Percentiles rank a stretch among this genome's conserved stretches.
Evolutionary conservation across 2,797 vertebrate species (phyloP).

Genomic region (Novumbra hubbsi): DNA sequence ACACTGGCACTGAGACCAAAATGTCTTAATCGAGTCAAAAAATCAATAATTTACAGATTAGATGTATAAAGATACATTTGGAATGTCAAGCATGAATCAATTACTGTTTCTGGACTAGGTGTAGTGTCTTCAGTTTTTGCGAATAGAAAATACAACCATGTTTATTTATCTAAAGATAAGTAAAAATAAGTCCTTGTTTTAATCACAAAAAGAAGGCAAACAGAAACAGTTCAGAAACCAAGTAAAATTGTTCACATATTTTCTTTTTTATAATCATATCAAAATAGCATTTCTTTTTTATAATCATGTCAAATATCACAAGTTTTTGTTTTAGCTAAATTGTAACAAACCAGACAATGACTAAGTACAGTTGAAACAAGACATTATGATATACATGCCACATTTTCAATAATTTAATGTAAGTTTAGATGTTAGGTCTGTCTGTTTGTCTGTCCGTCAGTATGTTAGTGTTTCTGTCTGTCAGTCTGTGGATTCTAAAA

Average conservation of each 20-base stretch:
- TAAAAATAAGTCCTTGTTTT: neutral
- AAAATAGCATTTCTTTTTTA: slow-evolving; percentile 70
- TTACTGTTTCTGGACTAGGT: neutral
- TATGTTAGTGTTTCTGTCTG: too few species aligned
- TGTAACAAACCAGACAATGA: slow-evolving; percentile 47
- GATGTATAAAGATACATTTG: neutral
- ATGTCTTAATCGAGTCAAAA: neutral
- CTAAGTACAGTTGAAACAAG: slow-evolving; percentile 64
- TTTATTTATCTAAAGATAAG: neutral
- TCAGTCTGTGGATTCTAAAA: slow-evolving; percentile 6
- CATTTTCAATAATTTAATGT: slow-evolving; percentile 65
- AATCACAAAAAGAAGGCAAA: neutral
- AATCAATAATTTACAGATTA: neutral
- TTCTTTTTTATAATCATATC: slow-evolving; percentile 64
- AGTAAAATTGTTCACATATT: slow-evolving; percentile 39
- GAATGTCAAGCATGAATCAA: neutral
- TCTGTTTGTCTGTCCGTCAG: neutral
- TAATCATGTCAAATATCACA: slow-evolving; percentile 60
- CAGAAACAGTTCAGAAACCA: slow-evolving; percentile 30
- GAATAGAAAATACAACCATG: neutral
- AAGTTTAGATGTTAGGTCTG: slow-evolving; percentile 32
- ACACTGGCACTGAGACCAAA: slow-evolving; percentile 6
- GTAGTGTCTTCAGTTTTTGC: neutral
- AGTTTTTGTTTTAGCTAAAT: slow-evolving; percentile 39
- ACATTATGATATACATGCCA: slow-evolving; percentile 38